Base-by-base conservation (phyloP, 2,113 vertebrate species). In the Thalassarche chlororhynchos region DNA sequence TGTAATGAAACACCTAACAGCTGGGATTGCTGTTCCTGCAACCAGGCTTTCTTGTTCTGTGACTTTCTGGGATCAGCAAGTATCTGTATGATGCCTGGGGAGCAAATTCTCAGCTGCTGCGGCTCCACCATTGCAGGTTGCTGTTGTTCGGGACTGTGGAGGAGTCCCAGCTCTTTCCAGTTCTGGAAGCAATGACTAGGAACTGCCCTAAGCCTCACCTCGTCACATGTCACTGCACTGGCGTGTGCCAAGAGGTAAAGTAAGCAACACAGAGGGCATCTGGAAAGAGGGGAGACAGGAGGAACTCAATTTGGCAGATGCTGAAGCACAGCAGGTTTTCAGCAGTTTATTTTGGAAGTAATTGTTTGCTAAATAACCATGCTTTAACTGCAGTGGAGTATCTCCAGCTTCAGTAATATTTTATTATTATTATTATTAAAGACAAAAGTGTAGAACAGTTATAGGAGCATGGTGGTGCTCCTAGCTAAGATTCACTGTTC, bases 331-430 rank as follows among this genome's bases (percentile, higher is more conserved):
- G 75, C 94, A 95, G 95, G 88, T 89, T 97, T 91, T 90, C 95
- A 95, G 96, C 87, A 93, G 84, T 93, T 97, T 85, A 83, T 87
- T 97, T 93, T 93, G 79, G 81, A 96, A 93, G 77, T 79, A 91
- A 91, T 87, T 95, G 81, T 95, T 96, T 95, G 85, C 72, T 95
- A 95, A 95, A 95, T 96, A 97, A 76, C 96, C 47, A 11, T 94
- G 69, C 81, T 97, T 98, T 97, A 97, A 95, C 95, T 97, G 87
- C 80, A 92, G 72, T 38, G 61, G 79, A 90, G 68, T 97, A 90
- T 96, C 94, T 96, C 92, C 92, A 97, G 65, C 76, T 90, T 36
- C 81, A 85, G 57, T 93, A 97, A 92, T 95, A 92, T 89, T 94
- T 76, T 83, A 36, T 84, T 72, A 8, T 72, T 86, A 40, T 87